Percentiles rank a stretch among this genome's conserved stretches.
Evolutionary conservation across 2,113 vertebrate genomes (phyloP).

Genomic region (Psettodes erumei): DNA sequence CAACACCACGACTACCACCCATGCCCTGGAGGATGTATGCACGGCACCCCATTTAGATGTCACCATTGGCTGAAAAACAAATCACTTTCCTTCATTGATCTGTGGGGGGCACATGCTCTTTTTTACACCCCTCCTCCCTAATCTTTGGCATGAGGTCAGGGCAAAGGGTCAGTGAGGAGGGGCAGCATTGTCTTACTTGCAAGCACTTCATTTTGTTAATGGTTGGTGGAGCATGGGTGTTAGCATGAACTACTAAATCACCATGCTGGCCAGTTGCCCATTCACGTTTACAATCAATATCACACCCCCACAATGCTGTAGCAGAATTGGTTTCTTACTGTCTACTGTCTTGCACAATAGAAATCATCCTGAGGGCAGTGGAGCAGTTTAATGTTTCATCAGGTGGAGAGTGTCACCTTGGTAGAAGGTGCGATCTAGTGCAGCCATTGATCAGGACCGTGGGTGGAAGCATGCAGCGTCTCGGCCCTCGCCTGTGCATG

Average conservation of each 20-base stretch:
- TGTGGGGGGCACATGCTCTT: not conserved
- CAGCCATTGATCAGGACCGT: conserved; percentile 34
- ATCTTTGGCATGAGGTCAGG: conserved; percentile 27
- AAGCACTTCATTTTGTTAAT: conserved; percentile 7
- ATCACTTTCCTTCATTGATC: conserved; percentile 52
- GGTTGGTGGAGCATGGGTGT: not conserved
- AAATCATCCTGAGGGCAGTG: conserved; percentile 20
- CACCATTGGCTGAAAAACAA: conserved; percentile 9
- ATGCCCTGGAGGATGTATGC: not conserved
- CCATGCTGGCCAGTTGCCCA: not conserved
- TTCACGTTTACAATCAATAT: conserved; percentile 42
- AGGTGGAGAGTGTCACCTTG: conserved; percentile 55
- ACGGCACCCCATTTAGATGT: conserved; percentile 14
- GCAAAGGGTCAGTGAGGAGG: conserved; percentile 24
- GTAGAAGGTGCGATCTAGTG: conserved; percentile 15
- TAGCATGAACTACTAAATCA: not conserved
- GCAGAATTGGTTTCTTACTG: not conserved
- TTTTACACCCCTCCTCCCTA: not conserved
- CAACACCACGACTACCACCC: not conserved
- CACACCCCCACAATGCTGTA: not conserved
- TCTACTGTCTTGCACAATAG: conserved; percentile 7
- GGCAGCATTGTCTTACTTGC: not conserved
- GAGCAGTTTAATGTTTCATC: conserved; percentile 34
- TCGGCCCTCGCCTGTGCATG: not conserved
- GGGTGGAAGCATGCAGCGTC: not conserved